Conservation (phyloP, 2,888 invertebrate genomes). For the Drosophila mimica region DNA sequence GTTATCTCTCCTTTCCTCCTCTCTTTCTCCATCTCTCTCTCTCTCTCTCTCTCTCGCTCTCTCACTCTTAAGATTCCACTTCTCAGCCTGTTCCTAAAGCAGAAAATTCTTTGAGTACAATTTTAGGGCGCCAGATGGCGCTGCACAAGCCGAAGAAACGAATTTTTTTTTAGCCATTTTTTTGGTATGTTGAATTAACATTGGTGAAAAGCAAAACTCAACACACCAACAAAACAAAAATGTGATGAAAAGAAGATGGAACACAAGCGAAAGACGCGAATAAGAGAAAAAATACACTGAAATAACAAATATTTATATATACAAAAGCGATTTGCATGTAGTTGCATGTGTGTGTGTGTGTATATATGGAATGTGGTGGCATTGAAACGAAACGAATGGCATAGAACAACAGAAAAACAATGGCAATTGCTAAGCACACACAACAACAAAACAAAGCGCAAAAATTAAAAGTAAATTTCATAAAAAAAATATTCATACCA, state of each 20-base stretch:
- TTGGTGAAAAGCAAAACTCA: constrained; percentile 7
- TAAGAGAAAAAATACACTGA: constrained; percentile 4
- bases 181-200: not conserved
- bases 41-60: not conserved
- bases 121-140: constrained; percentile 20
- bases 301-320: constrained; percentile 7
- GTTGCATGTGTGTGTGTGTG: constrained; percentile 2
- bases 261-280: constrained; percentile 8
- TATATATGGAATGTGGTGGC: constrained; percentile 15
- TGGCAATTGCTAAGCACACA: constrained; percentile 6
- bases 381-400: constrained; percentile 27
- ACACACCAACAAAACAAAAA: constrained; percentile 2
- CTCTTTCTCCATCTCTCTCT: not conserved
- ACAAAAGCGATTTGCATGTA: constrained; percentile 20
- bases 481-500: not conserved
- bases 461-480: constrained; percentile 3
- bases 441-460: constrained; percentile 2
- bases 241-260: constrained; percentile 9
- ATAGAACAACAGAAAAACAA: constrained; percentile 10
- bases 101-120: not conserved
- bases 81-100: not conserved
- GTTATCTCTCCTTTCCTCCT: not conserved
- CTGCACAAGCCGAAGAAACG: not conserved
- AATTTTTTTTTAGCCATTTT: not conserved
- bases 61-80: not conserved